Base-by-base conservation (phyloP, 2,113 vertebrate species). In the Spea multiplicata region DNA sequence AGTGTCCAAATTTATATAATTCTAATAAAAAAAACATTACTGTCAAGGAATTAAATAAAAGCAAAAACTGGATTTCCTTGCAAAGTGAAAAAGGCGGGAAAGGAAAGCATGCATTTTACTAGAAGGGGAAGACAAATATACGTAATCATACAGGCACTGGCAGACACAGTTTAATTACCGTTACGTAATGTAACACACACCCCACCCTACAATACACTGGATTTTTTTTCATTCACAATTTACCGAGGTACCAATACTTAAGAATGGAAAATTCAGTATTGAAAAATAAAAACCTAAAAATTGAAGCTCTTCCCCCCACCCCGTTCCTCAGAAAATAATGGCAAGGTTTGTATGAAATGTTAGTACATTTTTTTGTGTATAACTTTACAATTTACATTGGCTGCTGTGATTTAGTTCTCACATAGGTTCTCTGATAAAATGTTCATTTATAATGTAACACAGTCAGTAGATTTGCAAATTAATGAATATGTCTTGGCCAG, bases 41-140 rank as follows among this genome's bases (percentile, higher is more conserved):
- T 93, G 92, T 91, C 88, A 87, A 89, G 92, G 89, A 92, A 57
- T 94, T 90, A 94, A 95, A 94, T 93, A 92, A 93, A 91, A 89
- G 88, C 86, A 90, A 84, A 90, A 10, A 55, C 50, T 1, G 14
- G 86, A 76, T 89, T 87, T 87, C 79, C 87, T 91, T 88, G 89
- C 86, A 89, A 87, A 85, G 86, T 85, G 50, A 87, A 87, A 91
- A 88, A 91, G 86, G 84, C 89, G 89, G 91, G 85, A 89, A 90
- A 89, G 84, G 85, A 85, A 81, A 91, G 90, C 92, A 93, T 93
- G 93, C 93, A 93, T 81, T 91, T 82, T 92, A 84, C 88, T 17
- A 89, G 90, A 87, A 86, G 90, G 44, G 90, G 88, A 90, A 87
- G 91, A 93, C 89, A 92, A 88, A 87, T 90, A 90, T 90, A 87